Conservation (phyloP, 2,797 vertebrate genomes). For the Remorina albescens region DNA sequence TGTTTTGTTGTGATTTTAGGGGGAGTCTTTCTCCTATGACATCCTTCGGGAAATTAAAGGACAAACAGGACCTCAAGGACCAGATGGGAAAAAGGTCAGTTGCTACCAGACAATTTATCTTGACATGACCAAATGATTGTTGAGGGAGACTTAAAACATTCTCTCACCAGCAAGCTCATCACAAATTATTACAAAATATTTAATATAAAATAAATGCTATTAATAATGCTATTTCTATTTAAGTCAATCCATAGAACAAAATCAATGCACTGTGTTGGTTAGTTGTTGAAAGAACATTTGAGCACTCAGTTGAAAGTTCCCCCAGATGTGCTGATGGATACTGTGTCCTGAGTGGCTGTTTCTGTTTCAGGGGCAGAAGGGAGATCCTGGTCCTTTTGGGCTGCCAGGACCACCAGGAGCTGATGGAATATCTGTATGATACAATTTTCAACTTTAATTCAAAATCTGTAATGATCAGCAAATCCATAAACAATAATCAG, state of each 20-base stretch:
- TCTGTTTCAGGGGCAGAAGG: constrained; percentile 71
- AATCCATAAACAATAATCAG: background rate
- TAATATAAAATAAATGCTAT: too few relatives aligned
- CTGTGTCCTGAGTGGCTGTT: constrained; percentile 20
- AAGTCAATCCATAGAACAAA: background rate
- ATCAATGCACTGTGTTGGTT: too few relatives aligned
- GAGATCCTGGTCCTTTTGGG: constrained; percentile 66
- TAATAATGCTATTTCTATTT: background rate
- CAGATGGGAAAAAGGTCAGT: constrained; percentile 63
- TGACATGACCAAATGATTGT: background rate
- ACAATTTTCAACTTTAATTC: background rate
- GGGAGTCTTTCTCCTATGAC: constrained; percentile 36
- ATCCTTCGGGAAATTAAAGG: constrained; percentile 44
- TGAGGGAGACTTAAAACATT: background rate
- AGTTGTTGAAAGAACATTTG: background rate
- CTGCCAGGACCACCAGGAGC: constrained; percentile 54
- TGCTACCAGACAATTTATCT: background rate
- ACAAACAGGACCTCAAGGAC: constrained; percentile 61
- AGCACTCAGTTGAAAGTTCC: background rate
- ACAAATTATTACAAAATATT: too few relatives aligned
- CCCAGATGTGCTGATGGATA: background rate
- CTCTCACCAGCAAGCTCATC: too few relatives aligned
- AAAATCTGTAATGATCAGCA: background rate
- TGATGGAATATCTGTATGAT: constrained; percentile 57
- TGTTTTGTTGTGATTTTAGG: constrained; percentile 59